phyloP scores from a whole-genome alignment of 2,797 vertebrate species.

The Philypnodon macrostomus region DNA sequence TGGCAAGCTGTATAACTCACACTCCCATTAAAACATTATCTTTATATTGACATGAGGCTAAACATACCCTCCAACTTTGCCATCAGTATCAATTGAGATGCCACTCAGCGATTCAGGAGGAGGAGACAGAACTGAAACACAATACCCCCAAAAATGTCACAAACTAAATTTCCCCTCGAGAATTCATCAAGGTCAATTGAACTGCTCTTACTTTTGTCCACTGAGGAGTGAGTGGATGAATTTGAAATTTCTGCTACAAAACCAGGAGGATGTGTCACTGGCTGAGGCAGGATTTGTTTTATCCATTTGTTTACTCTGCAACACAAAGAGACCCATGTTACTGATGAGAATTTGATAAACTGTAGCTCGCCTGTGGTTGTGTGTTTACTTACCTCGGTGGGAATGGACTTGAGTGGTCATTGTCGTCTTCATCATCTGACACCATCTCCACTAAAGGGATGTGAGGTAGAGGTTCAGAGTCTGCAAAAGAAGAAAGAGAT shows the following conservation, averaged over 20 bases:
- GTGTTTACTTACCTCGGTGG: constrained; percentile 63
- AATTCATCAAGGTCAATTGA: no score
- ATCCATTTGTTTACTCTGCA: constrained; percentile 74
- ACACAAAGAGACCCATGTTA: constrained; percentile 4
- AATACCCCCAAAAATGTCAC: no score
- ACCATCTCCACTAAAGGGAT: constrained; percentile 76
- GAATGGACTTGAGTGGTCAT: constrained; percentile 18
- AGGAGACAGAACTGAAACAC: constrained; percentile 66
- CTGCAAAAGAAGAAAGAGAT: constrained; percentile 40
- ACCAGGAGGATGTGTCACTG: constrained; percentile 55
- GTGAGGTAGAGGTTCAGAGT: constrained; percentile 72
- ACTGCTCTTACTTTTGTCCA: constrained; percentile 69
- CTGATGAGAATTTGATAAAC: not conserved
- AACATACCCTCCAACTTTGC: constrained; percentile 65
- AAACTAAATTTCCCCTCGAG: no score
- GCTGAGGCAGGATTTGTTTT: constrained; percentile 73
- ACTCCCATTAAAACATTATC: not conserved
- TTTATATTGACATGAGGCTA: not conserved
- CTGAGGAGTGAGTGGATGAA: constrained; percentile 51
- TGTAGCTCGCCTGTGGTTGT: not conserved
- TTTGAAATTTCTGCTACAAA: constrained; percentile 33
- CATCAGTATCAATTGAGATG: constrained; percentile 69
- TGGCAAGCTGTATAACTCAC: not conserved
- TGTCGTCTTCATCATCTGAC: constrained; percentile 69
- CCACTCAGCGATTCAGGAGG: constrained; percentile 76